A percentile compares a stretch with the other conserved stretches of the same genome.
phyloP scores from a whole-genome alignment of 2,888 invertebrate genomes.

The Lucinisca nassula region DNA sequence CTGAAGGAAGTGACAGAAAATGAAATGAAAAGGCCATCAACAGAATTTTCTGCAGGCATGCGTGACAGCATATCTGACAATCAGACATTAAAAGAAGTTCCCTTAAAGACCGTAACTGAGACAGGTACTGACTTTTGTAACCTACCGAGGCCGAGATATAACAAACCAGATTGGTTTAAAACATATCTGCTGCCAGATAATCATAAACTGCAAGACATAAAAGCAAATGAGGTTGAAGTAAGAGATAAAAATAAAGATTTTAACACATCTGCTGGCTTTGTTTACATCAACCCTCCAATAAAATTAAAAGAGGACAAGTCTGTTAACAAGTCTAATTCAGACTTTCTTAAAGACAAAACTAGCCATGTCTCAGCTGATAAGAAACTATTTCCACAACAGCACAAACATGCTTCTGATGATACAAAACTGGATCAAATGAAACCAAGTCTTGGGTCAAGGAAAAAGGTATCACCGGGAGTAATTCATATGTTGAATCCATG shows the following conservation, averaged over 20 bases:
- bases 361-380: not conserved
- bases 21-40: too few relatives aligned
- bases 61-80: too few relatives aligned
- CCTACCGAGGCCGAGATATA: not conserved
- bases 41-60: too few relatives aligned
- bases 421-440: not conserved
- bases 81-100: too few relatives aligned
- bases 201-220: too few relatives aligned
- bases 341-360: not conserved
- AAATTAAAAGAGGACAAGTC: not conserved
- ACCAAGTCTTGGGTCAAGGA: not conserved
- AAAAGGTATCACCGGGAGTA: conserved; percentile 61
- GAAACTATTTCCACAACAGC: not conserved
- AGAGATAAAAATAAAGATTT: too few relatives aligned
- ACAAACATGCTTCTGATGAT: not conserved
- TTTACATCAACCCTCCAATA: too few relatives aligned
- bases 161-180: conserved; percentile 38
- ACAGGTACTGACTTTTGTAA: too few relatives aligned
- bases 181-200: conserved; percentile 33
- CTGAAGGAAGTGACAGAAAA: not conserved
- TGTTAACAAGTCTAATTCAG: not conserved
- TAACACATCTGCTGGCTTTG: too few relatives aligned
- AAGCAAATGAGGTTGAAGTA: too few relatives aligned
- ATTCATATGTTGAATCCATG: conserved; percentile 61
- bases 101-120: too few relatives aligned